Evolutionary conservation across 2,888 invertebrate genomes (phyloP), one percentile per base, ranked within the genome.

Genomic region (Pegoplata infirma): DNA sequence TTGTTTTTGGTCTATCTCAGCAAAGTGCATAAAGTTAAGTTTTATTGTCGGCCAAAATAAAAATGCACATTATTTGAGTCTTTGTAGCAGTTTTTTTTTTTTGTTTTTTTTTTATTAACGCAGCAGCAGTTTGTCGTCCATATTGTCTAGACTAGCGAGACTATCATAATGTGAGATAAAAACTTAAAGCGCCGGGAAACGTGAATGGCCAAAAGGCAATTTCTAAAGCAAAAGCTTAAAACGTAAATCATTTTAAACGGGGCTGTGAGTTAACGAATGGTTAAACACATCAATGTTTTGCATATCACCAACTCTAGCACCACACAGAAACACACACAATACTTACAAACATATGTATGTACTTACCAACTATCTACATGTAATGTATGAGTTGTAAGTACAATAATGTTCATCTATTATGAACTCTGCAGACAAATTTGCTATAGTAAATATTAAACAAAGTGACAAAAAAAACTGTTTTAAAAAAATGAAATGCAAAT

Each of bases 101-200:
- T 17, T 59, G 58, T 25, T 74, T 74, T 51, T 14, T 25, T 19
- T n/a, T 17, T 59, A 59, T 59, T 47, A 55, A 46, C 32, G 25
- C 59, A 44, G 56, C 25, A 49, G 44, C 28, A 63, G 51, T 46
- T 51, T 64, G 25, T 68, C 67, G 51, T 58, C 36, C 73, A 68
- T 58, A 68, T 73, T 77, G 72, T 77, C 77, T 77, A 77, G 77
- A 77, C 77, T 63, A 63, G 44, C 23, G 53, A 58, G 72, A 77
- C 72, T 72, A 77, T 63, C 77, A 67, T 55, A 49, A 66, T 61
- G 56, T 19, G 44, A 64, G 64, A 28, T 56, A 28, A 64, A n/a
- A 66, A 56, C 4, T 25, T 16, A 46, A 73, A 14, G 16, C 47
- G 49, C 36, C 21, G 32, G 49, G 40, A 51, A 21, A 68, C 49